These are phyloP conservation scores for Anticlea derivata DNA, from an alignment of 2,888 invertebrate species.

Conservation along the genomic window DNA sequence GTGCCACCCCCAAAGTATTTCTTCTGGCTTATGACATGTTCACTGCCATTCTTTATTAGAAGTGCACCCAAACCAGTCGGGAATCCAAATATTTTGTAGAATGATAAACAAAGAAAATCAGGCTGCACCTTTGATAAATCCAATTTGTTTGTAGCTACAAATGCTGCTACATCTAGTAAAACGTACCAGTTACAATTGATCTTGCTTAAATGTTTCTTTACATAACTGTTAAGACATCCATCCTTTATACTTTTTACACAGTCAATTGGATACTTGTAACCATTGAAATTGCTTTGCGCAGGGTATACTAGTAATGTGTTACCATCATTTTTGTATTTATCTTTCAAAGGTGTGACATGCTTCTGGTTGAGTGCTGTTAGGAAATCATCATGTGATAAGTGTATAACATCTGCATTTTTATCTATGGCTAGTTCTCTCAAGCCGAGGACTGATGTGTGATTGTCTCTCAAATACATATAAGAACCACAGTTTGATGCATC, in stretches of 20 bases:
- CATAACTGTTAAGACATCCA: constrained; percentile 79
- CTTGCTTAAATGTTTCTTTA: constrained; percentile 62
- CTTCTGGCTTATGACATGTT: constrained; percentile 84
- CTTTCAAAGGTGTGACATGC: constrained; percentile 33
- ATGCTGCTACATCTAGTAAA: constrained; percentile 94
- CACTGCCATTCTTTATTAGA: constrained; percentile 88
- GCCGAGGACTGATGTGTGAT: constrained; percentile 97
- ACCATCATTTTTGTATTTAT: constrained; percentile 49
- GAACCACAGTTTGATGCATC: constrained; percentile 74
- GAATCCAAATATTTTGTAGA: constrained; percentile 98
- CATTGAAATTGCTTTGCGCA: constrained; percentile 97
- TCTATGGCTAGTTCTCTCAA: constrained; percentile 89
- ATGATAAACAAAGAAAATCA: constrained; percentile 96
- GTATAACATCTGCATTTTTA: constrained; percentile 80
- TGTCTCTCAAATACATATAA: constrained; percentile 93
- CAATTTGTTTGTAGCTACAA: constrained; percentile 89
- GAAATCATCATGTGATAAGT: constrained; percentile 84
- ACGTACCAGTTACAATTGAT: constrained; percentile 86
- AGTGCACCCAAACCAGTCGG: constrained; percentile 97
- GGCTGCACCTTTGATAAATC: constrained; percentile 89
- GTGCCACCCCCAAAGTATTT: constrained; percentile 97
- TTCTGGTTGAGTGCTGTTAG: constrained; percentile 57
- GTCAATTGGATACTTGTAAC: constrained; percentile 92
- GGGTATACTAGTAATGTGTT: constrained; percentile 91
- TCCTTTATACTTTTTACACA: constrained; percentile 86